Evolutionary conservation across 2,888 invertebrate species (phyloP).

Genomic region (Himalopsyche japonica): DNA sequence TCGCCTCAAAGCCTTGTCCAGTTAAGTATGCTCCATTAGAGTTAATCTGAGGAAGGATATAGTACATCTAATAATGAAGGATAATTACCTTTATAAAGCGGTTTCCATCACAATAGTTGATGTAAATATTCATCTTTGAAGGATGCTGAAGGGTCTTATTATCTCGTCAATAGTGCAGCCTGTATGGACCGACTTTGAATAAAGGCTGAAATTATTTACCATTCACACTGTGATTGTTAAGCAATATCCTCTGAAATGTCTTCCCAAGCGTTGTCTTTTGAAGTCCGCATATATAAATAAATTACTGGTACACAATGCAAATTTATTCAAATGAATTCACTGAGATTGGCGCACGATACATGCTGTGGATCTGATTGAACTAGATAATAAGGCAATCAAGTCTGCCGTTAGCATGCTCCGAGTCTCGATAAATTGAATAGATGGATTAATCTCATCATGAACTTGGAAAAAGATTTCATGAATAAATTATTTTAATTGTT

Average conservation of each 20-base stretch:
- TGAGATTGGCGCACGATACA: neutral
- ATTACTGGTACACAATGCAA: conserved; percentile 5
- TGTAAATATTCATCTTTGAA: too few relatives aligned
- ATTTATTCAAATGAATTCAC: conserved; percentile 20
- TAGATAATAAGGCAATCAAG: neutral
- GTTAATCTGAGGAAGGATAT: too few relatives aligned
- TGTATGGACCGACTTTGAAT: neutral
- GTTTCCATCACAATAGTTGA: too few relatives aligned
- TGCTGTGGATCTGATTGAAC: neutral
- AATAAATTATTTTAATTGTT: neutral
- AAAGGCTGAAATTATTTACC: neutral
- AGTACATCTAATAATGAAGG: too few relatives aligned
- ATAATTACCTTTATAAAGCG: too few relatives aligned
- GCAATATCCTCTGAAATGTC: neutral
- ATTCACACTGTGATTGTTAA: neutral
- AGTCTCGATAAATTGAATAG: neutral
- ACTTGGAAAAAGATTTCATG: neutral
- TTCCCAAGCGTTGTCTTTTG: conserved; percentile 2
- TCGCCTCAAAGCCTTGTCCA: too few relatives aligned
- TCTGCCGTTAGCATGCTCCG: neutral
- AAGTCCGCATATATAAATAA: conserved; percentile 1
- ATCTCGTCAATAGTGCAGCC: neutral
- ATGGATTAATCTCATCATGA: neutral
- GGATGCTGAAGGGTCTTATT: too few relatives aligned
- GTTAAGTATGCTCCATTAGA: too few relatives aligned